Percentiles rank a stretch among this genome's conserved stretches.
Conservation (phyloP, 2,797 vertebrate species). For the Eutrigla gurnardus region DNA sequence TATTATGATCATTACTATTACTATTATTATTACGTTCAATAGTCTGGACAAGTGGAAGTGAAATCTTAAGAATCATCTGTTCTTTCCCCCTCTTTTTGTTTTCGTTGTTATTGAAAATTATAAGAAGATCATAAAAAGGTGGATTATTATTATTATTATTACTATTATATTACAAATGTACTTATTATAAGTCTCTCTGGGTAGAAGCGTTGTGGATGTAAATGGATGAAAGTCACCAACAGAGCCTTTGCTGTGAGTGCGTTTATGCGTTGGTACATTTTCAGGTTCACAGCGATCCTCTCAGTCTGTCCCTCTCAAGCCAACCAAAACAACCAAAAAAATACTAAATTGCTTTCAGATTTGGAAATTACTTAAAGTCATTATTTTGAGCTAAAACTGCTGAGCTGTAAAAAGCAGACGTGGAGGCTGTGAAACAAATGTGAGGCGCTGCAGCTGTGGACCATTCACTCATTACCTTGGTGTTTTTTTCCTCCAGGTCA, state of each 20-base stretch:
- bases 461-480: slow-evolving; percentile 32
- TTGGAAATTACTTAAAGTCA: slow-evolving; percentile 59
- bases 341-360: slow-evolving; percentile 62
- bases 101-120: slow-evolving; percentile 48
- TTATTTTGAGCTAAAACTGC: slow-evolving; percentile 63
- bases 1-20: too few species aligned
- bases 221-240: neutral
- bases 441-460: slow-evolving; percentile 44
- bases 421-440: slow-evolving; percentile 48
- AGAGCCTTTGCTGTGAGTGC: neutral
- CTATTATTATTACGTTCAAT: too few species aligned
- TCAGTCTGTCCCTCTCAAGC: slow-evolving; percentile 28
- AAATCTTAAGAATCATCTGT: slow-evolving; percentile 18
- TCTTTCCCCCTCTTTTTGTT: slow-evolving; percentile 1
- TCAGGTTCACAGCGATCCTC: slow-evolving; percentile 31
- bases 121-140: neutral
- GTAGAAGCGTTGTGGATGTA: too few species aligned
- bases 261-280: slow-evolving; percentile 36
- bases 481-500: slow-evolving; percentile 58
- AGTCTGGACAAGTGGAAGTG: neutral
- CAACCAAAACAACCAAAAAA: slow-evolving; percentile 17
- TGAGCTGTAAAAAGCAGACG: slow-evolving; percentile 50
- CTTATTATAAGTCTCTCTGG: too few species aligned
- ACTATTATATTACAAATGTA: too few species aligned
- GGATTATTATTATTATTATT: too few species aligned